phyloP scores from a whole-genome alignment of 2,888 invertebrate species.

The Plebejus melissa region DNA sequence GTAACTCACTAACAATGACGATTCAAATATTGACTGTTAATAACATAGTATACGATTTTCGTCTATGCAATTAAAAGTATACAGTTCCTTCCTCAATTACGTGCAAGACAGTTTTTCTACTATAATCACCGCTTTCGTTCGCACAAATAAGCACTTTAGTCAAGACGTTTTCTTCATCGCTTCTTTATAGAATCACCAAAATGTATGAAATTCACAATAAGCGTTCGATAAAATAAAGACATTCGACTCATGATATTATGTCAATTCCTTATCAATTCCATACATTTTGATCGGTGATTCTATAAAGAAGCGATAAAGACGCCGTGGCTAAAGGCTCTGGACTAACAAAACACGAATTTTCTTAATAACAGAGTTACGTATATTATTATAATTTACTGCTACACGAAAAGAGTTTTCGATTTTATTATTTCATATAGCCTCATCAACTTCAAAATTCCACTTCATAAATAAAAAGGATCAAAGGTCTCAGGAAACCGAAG shows the following conservation, averaged over 20 bases:
- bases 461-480: conserved; percentile 28
- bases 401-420: not conserved
- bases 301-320: no score
- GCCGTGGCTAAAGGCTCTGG: no score
- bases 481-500: conserved; percentile 35
- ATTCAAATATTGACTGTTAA: not conserved
- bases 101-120: not conserved
- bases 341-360: not conserved
- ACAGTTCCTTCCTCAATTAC: not conserved
- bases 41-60: not conserved
- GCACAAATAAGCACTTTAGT: no score
- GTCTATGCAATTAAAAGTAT: not conserved
- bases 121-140: no score
- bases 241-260: no score
- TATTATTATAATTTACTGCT: not conserved
- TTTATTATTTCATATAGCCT: conserved; percentile 22
- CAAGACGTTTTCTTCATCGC: no score
- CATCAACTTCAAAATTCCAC: conserved; percentile 23
- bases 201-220: no score
- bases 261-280: no score
- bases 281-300: no score
- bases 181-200: no score
- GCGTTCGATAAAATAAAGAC: no score
- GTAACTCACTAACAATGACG: not conserved
- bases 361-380: not conserved